These are phyloP conservation scores for Catostylus mosaicus DNA, from an alignment of 30 jellyfish, hydroid and myxozoan species.

Conservation along the genomic window DNA sequence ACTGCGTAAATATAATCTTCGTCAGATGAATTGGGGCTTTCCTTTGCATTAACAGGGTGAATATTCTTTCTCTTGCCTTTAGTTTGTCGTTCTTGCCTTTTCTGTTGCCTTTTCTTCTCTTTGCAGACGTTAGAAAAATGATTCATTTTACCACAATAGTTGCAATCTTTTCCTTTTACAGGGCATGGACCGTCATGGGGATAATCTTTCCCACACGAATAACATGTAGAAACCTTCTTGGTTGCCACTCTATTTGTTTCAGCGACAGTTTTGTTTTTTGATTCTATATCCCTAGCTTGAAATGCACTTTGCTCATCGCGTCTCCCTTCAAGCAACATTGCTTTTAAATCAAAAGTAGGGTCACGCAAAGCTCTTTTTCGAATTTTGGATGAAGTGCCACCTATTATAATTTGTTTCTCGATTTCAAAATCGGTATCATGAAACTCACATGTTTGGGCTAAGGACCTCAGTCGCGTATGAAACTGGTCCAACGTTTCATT, in stretches of 20 bases:
- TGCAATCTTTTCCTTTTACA: constrained; percentile 14
- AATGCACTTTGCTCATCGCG: no score
- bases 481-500: constrained; percentile 28
- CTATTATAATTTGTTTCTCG: constrained; percentile 16
- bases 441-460: constrained; percentile 34
- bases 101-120: no score
- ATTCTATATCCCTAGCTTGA: constrained; percentile 20
- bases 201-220: constrained; percentile 1
- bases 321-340: no score
- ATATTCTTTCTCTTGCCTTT: no score
- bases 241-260: neutral
- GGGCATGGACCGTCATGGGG: constrained; percentile 28
- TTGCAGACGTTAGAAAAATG: no score
- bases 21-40: no score
- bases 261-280: neutral
- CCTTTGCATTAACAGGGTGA: no score
- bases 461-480: constrained; percentile 25
- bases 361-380: neutral
- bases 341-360: neutral
- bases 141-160: no score
- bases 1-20: no score
- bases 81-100: no score
- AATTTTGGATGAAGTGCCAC: neutral
- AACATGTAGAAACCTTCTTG: neutral
- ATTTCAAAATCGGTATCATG: constrained; percentile 26